These are phyloP conservation scores for Sebastes minor DNA, from an alignment of 2,797 vertebrate species.

Conservation along the genomic window DNA sequence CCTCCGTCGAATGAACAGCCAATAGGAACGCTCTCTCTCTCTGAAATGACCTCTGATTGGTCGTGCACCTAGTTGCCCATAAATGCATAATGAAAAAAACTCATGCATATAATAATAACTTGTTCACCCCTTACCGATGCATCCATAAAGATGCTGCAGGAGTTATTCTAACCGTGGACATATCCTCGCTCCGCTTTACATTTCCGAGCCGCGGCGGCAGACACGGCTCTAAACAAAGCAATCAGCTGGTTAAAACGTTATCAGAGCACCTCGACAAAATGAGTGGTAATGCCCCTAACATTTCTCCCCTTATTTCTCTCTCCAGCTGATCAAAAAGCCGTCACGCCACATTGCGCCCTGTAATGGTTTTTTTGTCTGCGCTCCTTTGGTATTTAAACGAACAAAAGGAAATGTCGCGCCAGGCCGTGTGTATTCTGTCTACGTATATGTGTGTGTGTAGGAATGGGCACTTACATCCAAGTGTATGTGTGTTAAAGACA, in stretches of 20 bases:
- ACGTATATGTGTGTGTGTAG: background rate
- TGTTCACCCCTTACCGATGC: background rate
- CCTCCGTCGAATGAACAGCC: no score
- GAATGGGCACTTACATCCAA: no score
- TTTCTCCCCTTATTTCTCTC: slow-evolving; percentile 49
- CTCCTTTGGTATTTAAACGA: slow-evolving; percentile 70
- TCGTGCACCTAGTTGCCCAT: background rate
- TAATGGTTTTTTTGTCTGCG: slow-evolving; percentile 66
- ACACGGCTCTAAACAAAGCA: slow-evolving; percentile 52
- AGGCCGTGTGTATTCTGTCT: slow-evolving; percentile 18
- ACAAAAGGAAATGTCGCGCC: slow-evolving; percentile 38
- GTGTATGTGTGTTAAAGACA: background rate
- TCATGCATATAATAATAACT: background rate
- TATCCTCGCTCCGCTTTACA: background rate
- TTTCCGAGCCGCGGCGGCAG: background rate
- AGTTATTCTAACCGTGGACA: background rate
- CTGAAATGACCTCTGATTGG: no score
- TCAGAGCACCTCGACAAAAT: slow-evolving; percentile 55
- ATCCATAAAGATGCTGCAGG: background rate
- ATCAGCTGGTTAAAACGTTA: slow-evolving; percentile 57
- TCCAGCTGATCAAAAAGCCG: slow-evolving; percentile 64
- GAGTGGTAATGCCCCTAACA: slow-evolving; percentile 50
- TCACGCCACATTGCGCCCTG: slow-evolving; percentile 67
- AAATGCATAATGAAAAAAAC: background rate
- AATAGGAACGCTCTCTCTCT: no score